These are phyloP conservation scores for Scaptomyza pallida DNA, from an alignment of 1,140 invertebrate genomes.

Conservation along the genomic window DNA sequence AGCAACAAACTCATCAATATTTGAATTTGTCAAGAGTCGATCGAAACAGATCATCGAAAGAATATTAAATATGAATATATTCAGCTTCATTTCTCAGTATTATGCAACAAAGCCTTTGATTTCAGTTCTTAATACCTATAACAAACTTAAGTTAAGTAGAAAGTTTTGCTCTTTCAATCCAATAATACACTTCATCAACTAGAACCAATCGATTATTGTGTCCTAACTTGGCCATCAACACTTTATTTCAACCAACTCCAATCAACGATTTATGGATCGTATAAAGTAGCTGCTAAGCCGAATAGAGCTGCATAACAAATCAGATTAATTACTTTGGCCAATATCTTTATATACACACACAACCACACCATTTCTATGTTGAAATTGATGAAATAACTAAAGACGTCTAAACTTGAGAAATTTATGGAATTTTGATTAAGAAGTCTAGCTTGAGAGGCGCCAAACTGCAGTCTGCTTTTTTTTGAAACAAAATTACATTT, in stretches of 20 bases:
- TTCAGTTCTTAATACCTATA: too few relatives aligned
- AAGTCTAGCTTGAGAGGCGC: constrained; percentile 24
- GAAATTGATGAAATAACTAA: constrained; percentile 27
- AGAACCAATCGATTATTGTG: constrained; percentile 52
- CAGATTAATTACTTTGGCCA: constrained; percentile 55
- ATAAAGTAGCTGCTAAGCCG: constrained; percentile 1
- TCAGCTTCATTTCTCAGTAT: neutral
- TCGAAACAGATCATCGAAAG: neutral
- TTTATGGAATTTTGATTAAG: constrained; percentile 80
- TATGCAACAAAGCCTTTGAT: too few relatives aligned
- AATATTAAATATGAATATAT: neutral
- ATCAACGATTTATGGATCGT: constrained; percentile 14
- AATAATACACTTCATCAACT: constrained; percentile 29
- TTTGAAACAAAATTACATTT: constrained; percentile 76
- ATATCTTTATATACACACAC: constrained; percentile 45
- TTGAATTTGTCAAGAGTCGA: constrained; percentile 37
- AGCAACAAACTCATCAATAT: constrained; percentile 33
- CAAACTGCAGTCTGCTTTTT: constrained; percentile 15
- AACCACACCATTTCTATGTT: constrained; percentile 39
- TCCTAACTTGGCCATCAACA: constrained; percentile 55
- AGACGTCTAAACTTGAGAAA: constrained; percentile 50
- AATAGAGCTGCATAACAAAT: constrained; percentile 53
- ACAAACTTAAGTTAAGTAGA: too few relatives aligned
- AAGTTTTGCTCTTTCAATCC: neutral
- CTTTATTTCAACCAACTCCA: constrained; percentile 45